Evolutionary conservation across 92 coral and sea anemone genomes (phyloP).

Genomic region (Paramuricea clavata): DNA sequence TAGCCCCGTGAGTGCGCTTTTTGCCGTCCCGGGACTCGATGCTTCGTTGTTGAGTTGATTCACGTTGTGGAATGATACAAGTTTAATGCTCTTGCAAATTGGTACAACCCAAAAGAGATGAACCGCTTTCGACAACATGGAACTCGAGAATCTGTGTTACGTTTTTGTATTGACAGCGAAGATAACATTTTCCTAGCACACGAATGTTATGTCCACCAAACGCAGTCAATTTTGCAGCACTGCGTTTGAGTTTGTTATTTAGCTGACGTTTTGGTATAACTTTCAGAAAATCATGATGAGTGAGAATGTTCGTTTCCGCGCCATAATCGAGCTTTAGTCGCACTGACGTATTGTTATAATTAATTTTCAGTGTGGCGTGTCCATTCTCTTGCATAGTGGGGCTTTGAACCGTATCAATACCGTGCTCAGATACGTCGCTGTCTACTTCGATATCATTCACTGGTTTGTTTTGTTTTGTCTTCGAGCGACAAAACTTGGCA

Average conservation of each 20-base stretch:
- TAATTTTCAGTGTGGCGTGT: slow-evolving; percentile 45
- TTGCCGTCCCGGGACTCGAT: not conserved
- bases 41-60: slow-evolving; percentile 11
- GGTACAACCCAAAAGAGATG: slow-evolving; percentile 57
- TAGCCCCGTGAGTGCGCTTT: slow-evolving; percentile 3
- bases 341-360: slow-evolving; percentile 36
- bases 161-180: slow-evolving; percentile 37
- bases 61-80: slow-evolving; percentile 49
- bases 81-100: slow-evolving; percentile 55
- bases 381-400: slow-evolving; percentile 2
- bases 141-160: slow-evolving; percentile 40
- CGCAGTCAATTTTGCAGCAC: slow-evolving; percentile 54
- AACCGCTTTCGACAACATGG: slow-evolving; percentile 60
- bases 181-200: slow-evolving; percentile 51
- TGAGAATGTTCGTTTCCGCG: slow-evolving; percentile 52
- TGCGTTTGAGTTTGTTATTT: slow-evolving; percentile 35
- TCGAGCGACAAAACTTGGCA: slow-evolving; percentile 42
- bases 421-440: slow-evolving; percentile 43
- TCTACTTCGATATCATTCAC: slow-evolving; percentile 44
- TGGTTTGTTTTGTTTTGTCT: slow-evolving; percentile 12
- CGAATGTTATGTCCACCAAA: slow-evolving; percentile 61
- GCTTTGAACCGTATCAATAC: slow-evolving; percentile 31
- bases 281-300: slow-evolving; percentile 40
- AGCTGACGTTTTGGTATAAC: slow-evolving; percentile 52
- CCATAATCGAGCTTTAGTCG: slow-evolving; percentile 52